These are phyloP conservation scores for Elaphurus davidianus DNA, from an alignment of 2,113 vertebrate species.

Conservation along the genomic window DNA sequence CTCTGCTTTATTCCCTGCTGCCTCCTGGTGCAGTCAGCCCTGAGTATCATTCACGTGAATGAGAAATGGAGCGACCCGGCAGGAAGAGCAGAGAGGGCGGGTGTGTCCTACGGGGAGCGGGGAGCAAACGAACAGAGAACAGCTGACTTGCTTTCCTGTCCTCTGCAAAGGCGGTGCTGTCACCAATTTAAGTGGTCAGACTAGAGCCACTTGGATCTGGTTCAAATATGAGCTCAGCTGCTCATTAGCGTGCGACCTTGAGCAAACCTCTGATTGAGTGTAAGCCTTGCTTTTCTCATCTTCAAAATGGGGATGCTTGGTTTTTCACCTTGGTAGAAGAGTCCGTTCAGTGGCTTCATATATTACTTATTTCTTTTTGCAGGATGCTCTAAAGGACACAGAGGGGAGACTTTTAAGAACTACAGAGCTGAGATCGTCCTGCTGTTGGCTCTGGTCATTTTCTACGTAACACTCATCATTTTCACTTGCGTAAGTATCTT, in stretches of 20 bases:
- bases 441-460: constrained; percentile 79
- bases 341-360: not conserved
- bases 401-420: constrained; percentile 71
- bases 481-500: constrained; percentile 84
- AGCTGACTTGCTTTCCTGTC: not conserved
- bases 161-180: not conserved
- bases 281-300: not conserved
- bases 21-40: not conserved
- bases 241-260: not conserved
- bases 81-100: not conserved
- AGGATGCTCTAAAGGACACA: constrained; percentile 76
- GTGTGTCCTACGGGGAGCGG: accelerated
- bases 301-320: not conserved
- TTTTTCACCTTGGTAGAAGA: not conserved
- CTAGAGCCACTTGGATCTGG: not conserved
- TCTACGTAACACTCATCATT: constrained; percentile 85
- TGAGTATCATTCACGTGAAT: not conserved
- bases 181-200: not conserved
- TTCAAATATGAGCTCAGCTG: not conserved
- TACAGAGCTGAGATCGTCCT: constrained; percentile 79
- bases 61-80: not conserved
- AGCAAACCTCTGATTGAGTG: not conserved
- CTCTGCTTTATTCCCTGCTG: not conserved
- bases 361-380: not conserved
- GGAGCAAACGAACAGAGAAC: not conserved